Base-by-base conservation (phyloP, 2,113 vertebrate genomes). In the Leptobrachium leishanense region DNA sequence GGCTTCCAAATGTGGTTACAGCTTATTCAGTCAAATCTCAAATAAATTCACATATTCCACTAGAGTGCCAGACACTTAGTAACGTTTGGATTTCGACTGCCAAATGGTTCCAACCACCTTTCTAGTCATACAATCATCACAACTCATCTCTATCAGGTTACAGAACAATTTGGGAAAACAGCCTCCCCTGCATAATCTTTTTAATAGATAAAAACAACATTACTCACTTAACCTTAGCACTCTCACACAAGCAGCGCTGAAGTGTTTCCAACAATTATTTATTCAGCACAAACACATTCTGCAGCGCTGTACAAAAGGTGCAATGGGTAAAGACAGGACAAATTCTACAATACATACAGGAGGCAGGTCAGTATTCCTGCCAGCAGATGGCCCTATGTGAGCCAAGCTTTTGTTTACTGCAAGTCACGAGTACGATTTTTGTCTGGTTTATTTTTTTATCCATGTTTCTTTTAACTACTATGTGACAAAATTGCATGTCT, bases 81-180 rank as follows among this genome's bases (percentile, higher is more conserved):
- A 77, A 77, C 54, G 63, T 42, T 70, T 31, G 15, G 43, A 6
- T 2, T 43, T 43, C 1, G 11, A 63, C 76, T 79, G 76, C 76
- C 69, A 79, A 66, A 72, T 65, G 31, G 68, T 53, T 31, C 54
- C 68, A 77, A 50, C 54, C 54, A 77, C 76, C 68, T 77, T 77
- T 77, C 67, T 63, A 77, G 43, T 77, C 68, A 77, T 67, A 68
- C 46, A 68, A 68, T 54, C 63, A 68, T 69, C 67, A 70, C 13
- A 70, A 63, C 54, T 77, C 66, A 69, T 76, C 75, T 55, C 65
- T 68, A 76, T 76, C 67, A 50, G 20, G 67, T 77, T 70, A 77
- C 76, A 70, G 76, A 13, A 63, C 67, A 70, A 70, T 70, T 77
- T 77, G 76, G 67, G 67, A 77, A 77, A 76, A 76, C 67, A 70